Base-by-base conservation (phyloP, 1,140 invertebrate genomes). In the Bombus consobrinus region DNA sequence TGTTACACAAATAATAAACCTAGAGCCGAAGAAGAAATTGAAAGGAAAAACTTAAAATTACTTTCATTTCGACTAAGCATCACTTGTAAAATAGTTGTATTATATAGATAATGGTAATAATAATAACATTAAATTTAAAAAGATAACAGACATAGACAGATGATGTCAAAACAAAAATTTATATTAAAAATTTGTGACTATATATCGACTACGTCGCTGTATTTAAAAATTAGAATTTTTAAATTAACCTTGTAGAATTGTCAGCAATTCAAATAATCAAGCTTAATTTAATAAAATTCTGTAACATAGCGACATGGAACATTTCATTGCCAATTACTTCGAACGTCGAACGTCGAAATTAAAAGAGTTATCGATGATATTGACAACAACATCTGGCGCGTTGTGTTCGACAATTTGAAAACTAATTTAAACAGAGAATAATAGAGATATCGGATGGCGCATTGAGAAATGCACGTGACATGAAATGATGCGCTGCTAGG, bases 341-440 rank as follows among this genome's bases (percentile, higher is more conserved):
- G 15, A 41, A n/a, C 13, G 39, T 41, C 37, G 39, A 73, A n/a
- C 28, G 28, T 73, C 1, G 28, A 73, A 73, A 73, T 73, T 73
- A n/a, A 73, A 73, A 73, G 28, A n/a, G 39, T 73, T 41, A 43
- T 41, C 39, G 71, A 73, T 41, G 39, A 73, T 43, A 73, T 73
- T 32, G 39, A 41, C 71, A 73, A 43, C 28, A n/a, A 43, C 28
- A 41, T 73, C 39, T 73, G 39, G 39, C 15, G 28, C 8, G 39
- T n/a, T 73, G 15, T 10, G 9, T 15, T n/a, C 71, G 71, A 73
- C 28, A 73, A 73, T 73, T 73, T n/a, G 71, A 73, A 73, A 73
- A 73, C 39, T 73, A 73, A 73, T 73, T 73, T 32, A 43, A 43
- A 73, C 71, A 73, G 28, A 73, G 39, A 73, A 41, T 73, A 73